Evolutionary conservation across 2,113 vertebrate genomes (phyloP), one percentile per base, ranked within the genome.

Genomic region (Calyptommatus sinebrachiatus): DNA sequence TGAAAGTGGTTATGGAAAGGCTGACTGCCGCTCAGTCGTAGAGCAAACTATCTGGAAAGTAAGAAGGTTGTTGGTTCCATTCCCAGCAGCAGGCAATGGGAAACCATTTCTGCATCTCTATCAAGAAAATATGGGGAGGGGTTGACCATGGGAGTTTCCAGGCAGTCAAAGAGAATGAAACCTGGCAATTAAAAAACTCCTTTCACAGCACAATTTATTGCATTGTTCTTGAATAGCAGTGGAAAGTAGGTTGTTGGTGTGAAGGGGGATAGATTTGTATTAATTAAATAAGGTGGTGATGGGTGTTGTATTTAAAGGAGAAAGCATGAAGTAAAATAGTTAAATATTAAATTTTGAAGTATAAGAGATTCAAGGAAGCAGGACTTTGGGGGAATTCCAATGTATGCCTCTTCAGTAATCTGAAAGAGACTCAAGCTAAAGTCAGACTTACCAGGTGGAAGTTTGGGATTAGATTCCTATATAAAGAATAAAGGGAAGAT

Each of bases 321-420:
- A 62, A 50, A 31, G 26, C 18, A 1, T 76, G 78, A 81, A 22
- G n/a, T 69, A 80, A 14, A 53, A 8, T 67, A 28, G 71, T 72
- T 35, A 61, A 80, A 85, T 79, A 79, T 85, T 73, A 83, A 73
- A 35, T 76, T 41, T 29, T 7, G 78, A 73, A 76, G 63, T 16
- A 71, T 60, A 77, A 14, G 41, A 72, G 76, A 63, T 77, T 79
- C 82, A n/a, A 29, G 73, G 83, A 83, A 41, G 79, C 0, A 92
- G 78, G 83, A 84, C 84, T 31, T 73, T 46, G 60, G 50, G 6
- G n/a, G 66, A 18, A 0, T 1, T 74, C 62, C 22, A 41, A 63
- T 2, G 14, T 48, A 62, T 84, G 75, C 63, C 71, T 28, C 46
- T 87, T 73, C 26, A 5, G 0, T 81, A 50, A 21, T 70, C 53